Conservation (phyloP, 2,113 vertebrate species). For the Himantopus leucocephalus region DNA sequence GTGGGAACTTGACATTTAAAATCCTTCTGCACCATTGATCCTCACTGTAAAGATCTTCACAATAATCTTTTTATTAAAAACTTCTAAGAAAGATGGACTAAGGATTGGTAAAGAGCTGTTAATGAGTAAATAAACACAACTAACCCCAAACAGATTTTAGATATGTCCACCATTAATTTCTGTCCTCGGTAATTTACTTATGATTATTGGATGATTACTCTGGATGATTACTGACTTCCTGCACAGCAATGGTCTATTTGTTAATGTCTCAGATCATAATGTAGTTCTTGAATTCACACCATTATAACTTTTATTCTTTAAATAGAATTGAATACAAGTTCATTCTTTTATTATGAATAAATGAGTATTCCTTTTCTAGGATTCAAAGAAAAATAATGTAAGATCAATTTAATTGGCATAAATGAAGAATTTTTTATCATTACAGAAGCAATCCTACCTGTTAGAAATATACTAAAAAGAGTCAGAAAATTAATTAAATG, state of each 20-base stretch:
- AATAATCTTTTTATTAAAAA: background rate
- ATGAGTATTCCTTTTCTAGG: background rate
- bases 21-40: background rate
- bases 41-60: background rate
- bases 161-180: background rate
- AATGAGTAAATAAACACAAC: background rate
- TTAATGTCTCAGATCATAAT: background rate
- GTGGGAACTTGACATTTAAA: background rate
- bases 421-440: background rate
- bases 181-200: background rate
- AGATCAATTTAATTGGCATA: background rate
- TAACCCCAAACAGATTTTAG: background rate
- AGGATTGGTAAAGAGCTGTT: background rate
- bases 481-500: background rate
- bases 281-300: background rate
- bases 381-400: background rate
- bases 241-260: background rate
- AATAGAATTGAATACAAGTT: background rate
- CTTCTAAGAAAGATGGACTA: background rate
- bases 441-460: background rate
- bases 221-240: background rate
- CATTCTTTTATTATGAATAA: background rate
- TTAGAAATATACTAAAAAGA: background rate
- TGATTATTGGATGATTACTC: background rate
- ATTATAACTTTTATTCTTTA: background rate